Evolutionary conservation across 2,797 vertebrate genomes (phyloP), one percentile per base, ranked within the genome.

Genomic region (Sternarchorhynchus goeldii): DNA sequence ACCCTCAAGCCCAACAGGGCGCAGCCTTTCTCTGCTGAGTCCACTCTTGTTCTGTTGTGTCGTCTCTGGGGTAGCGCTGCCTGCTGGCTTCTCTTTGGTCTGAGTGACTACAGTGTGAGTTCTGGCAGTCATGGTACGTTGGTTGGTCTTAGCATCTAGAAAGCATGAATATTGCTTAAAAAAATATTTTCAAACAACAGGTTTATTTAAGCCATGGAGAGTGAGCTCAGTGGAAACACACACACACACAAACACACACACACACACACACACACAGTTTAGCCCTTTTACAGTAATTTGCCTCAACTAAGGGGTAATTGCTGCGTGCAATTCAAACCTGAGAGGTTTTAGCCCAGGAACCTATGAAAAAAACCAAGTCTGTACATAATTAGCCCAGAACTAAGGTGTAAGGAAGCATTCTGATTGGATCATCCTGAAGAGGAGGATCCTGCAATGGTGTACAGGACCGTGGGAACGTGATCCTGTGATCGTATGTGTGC

Each of bases 391-490:
- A 74, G 7, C 25, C 36, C 29, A 20, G 18, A 63, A n/a, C 2
- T 7, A 59, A 77, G 67, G 75, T 29, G 58, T 77, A 57, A 60
- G 29, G 65, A 68, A 68, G 45, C 58, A 39, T 32, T 17, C 34
- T 64, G 76, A 78, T 78, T 71, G 68, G 59, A 8, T 31, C 21
- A 16, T 16, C 25, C 20, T 6, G 20, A 64, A 62, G 57, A 71
- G 76, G 67, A 71, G 76, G 67, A 39, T 55, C 41, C 16, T 32
- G 5, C 31, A 55, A 31, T 50, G 53, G 74, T 60, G 59, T 81
- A 68, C 10, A 7, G 34, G 66, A 74, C 57, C 72, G 71, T 65
- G 71, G 76, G 76, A 74, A 77, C 57, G 65, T 18, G 36, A 60
- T 72, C 21, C 31, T 53, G 62, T 34, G 32, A 59, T 21, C 36